Evolutionary conservation across 1,140 invertebrate species (phyloP), one percentile per base, ranked within the genome.

Genomic region (Lutraria rhynchaena): DNA sequence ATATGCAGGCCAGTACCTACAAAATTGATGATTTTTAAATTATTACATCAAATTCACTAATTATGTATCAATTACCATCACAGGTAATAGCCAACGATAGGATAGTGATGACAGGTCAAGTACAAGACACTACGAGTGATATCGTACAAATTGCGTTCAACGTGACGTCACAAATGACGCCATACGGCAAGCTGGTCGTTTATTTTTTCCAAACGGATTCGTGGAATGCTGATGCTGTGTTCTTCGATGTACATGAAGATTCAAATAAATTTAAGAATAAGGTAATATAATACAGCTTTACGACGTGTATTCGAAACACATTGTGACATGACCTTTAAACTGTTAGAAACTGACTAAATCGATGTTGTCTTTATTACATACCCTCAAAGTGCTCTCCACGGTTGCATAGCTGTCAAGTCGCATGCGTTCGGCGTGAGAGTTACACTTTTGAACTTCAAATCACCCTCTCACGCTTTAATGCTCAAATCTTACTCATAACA

Each of bases 191-290:
- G 19, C 31, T 73, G 19, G 49, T 73, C 27, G 69, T 55, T 27
- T 73, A 73, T 22, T 73, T 51, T 33, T 73, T 73, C 51, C 15
- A 46, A 0, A 55, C 29, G 9, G 9, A 5, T 33, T 5, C 5
- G 19, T 73, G 69, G 69, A 49, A 73, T 31, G 69, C 69, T 27
- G 69, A 73, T 35, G 46, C 69, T 22, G 13, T 73, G 15, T 55
- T 51, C 33, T 73, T 73, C 31, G 44, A 24, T 24, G 69, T 51
- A 0, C 24, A 51, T 11, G 33, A 22, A 19, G 24, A 46, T 33
- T 27, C 29, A 27, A 29, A 53, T n/a, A 33, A 29, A 17, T 35
- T 73, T n/a, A 53, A 27, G 33, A 73, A 73, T 46, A 73, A 73
- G 51, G 69, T 73, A 55, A 27, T 41, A n/a, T n/a, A n/a, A n/a